Conservation (phyloP, 2,888 invertebrate genomes). For the Cephus runcator region DNA sequence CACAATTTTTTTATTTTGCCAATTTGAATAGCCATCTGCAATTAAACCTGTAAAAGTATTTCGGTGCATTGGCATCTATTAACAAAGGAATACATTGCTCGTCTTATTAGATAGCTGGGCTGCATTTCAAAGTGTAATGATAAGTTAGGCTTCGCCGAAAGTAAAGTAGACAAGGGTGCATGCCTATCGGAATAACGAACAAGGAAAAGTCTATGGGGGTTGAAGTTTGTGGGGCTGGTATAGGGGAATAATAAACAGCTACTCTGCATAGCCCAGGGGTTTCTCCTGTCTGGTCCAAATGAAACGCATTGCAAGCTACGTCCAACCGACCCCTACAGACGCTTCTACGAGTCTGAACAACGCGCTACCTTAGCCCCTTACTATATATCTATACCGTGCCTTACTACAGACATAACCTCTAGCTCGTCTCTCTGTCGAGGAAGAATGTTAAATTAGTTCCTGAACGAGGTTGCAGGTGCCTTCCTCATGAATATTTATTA, state of each 20-base stretch:
- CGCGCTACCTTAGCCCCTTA: slow-evolving; percentile 1
- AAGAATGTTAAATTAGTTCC: slow-evolving; percentile 22
- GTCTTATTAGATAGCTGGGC: neutral
- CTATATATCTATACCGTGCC: neutral
- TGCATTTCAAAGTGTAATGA: neutral
- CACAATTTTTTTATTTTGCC: neutral
- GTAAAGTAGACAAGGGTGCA: neutral
- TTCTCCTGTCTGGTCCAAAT: slow-evolving; percentile 7
- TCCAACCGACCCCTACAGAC: neutral
- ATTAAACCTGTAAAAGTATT: neutral
- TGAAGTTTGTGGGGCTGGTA: neutral
- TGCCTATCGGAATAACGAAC: neutral
- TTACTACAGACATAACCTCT: slow-evolving; percentile 10
- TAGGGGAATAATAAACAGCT: slow-evolving; percentile 18
- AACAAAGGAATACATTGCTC: neutral
- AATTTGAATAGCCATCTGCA: neutral
- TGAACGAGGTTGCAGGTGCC: slow-evolving; percentile 13
- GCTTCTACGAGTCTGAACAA: neutral
- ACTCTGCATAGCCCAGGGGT: slow-evolving; percentile 22
- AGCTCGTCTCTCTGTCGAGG: slow-evolving; percentile 12
- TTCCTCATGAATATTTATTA: slow-evolving; percentile 16
- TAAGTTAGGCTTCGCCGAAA: neutral
- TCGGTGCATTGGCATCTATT: neutral
- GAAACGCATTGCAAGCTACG: slow-evolving; percentile 1
- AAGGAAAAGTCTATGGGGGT: neutral